These are phyloP conservation scores for Ariopsis seemanni DNA, from an alignment of 2,113 vertebrate species.

Conservation along the genomic window DNA sequence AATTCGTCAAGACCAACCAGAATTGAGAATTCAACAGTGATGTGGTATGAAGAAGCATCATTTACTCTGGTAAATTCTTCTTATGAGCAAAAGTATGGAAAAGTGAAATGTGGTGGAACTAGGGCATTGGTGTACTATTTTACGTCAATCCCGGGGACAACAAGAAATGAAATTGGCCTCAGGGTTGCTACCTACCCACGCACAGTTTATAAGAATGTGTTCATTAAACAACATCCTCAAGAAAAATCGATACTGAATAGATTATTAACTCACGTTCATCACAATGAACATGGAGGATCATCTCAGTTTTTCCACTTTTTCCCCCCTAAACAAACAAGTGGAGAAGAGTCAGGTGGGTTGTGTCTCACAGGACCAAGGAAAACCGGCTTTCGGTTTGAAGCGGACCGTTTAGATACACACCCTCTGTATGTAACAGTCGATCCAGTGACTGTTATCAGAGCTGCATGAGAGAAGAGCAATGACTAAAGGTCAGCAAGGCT, in stretches of 20 bases:
- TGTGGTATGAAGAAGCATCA: background rate
- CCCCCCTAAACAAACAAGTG: background rate
- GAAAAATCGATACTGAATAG: background rate
- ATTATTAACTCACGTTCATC: background rate
- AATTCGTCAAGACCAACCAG: background rate
- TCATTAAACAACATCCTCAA: background rate
- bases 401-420: constrained; percentile 10
- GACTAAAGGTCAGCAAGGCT: constrained; percentile 47
- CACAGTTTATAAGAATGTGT: background rate
- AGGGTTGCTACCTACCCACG: background rate
- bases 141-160: background rate
- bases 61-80: background rate
- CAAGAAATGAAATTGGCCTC: background rate
- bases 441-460: constrained; percentile 5
- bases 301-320: background rate
- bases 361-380: background rate
- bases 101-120: no score
- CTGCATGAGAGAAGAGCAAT: constrained; percentile 19
- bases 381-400: constrained; percentile 8
- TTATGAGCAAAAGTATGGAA: background rate
- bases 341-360: background rate
- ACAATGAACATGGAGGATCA: background rate
- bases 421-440: constrained; percentile 4
- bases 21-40: background rate
- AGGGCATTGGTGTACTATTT: background rate